These are phyloP conservation scores for Holacanthella duospinosa DNA, from an alignment of 2,888 invertebrate genomes.

Conservation along the genomic window DNA sequence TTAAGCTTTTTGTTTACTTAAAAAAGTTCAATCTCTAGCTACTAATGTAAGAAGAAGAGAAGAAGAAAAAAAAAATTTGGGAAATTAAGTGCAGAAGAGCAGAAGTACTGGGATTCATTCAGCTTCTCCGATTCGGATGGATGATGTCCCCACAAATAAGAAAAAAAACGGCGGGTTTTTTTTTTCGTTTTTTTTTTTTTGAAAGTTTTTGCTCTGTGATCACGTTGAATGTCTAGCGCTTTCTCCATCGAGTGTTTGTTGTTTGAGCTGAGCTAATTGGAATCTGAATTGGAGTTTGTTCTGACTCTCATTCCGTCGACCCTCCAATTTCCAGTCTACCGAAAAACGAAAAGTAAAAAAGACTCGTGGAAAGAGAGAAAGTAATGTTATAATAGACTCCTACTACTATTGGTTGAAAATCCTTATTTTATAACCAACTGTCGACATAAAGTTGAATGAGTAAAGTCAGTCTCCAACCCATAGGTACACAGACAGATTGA, in stretches of 20 bases:
- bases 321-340: slow-evolving; percentile 18
- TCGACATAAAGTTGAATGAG: too few relatives aligned
- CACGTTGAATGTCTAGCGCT: background rate
- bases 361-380: slow-evolving; percentile 9
- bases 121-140: too few relatives aligned
- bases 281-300: slow-evolving; percentile 23
- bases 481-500: slow-evolving; percentile 16
- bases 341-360: too few relatives aligned
- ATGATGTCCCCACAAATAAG: background rate
- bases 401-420: background rate
- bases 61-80: too few relatives aligned
- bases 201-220: background rate
- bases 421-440: background rate
- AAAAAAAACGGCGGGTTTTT: too few relatives aligned
- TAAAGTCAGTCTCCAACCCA: too few relatives aligned
- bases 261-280: slow-evolving; percentile 36
- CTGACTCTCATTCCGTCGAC: background rate
- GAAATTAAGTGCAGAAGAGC: too few relatives aligned
- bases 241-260: slow-evolving; percentile 31
- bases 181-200: background rate
- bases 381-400: too few relatives aligned
- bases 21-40: too few relatives aligned
- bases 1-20: too few relatives aligned
- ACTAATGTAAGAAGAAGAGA: too few relatives aligned
- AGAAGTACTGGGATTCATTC: too few relatives aligned